These are phyloP conservation scores for Linnaemya vulpina DNA, from an alignment of 2,888 invertebrate genomes.

Conservation along the genomic window DNA sequence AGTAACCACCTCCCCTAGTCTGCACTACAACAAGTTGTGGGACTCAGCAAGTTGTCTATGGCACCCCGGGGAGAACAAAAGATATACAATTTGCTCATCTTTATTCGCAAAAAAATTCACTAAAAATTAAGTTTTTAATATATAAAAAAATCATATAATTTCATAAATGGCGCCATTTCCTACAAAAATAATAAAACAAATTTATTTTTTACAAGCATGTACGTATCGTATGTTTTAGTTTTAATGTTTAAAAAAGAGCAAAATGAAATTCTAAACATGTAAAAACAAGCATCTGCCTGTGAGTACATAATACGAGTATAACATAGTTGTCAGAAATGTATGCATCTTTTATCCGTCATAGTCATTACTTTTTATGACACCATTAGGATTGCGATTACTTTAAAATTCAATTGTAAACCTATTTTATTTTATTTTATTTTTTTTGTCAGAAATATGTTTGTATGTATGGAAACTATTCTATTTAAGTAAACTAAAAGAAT, in stretches of 20 bases:
- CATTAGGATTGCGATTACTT: conserved; percentile 69
- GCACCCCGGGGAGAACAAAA: too few species aligned
- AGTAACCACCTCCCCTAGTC: too few species aligned
- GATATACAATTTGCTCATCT: background rate
- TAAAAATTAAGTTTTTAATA: conserved; percentile 34
- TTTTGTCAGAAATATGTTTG: conserved; percentile 27
- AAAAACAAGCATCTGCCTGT: background rate
- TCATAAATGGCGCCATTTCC: conserved; percentile 57
- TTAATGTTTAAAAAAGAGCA: background rate
- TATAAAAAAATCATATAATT: conserved; percentile 42
- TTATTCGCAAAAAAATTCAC: background rate
- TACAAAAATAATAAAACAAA: background rate
- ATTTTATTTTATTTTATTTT: conserved; percentile 16
- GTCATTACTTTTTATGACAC: conserved; percentile 72
- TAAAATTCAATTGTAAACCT: conserved; percentile 62
- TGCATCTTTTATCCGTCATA: conserved; percentile 62
- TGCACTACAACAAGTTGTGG: too few species aligned
- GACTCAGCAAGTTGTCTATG: too few species aligned
- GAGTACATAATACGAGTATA: conserved; percentile 5
- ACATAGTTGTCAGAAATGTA: conserved; percentile 42
- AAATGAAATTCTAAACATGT: conserved; percentile 22
- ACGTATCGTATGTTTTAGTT: background rate
- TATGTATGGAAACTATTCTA: conserved; percentile 31
- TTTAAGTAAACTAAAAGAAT: conserved; percentile 39
- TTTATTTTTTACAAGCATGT: conserved; percentile 1